These are phyloP conservation scores for Nesogale talazaci DNA, from an alignment of 2,113 vertebrate genomes.

Conservation along the genomic window DNA sequence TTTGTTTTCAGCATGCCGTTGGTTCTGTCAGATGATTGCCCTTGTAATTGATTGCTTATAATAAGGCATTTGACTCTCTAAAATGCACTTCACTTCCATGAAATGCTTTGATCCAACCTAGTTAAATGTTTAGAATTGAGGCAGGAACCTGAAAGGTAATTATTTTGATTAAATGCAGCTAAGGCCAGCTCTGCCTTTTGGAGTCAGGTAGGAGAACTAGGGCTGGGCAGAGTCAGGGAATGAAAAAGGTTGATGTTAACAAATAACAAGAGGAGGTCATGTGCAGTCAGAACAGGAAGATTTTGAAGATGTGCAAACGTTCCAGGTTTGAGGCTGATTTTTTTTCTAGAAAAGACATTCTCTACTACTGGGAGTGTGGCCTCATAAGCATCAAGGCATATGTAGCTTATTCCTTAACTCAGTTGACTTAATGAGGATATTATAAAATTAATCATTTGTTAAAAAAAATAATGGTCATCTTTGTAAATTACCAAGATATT, in stretches of 20 bases:
- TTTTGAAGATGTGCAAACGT: not conserved
- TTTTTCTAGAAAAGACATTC: constrained; percentile 25
- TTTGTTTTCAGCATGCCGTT: not conserved
- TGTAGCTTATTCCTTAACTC: constrained; percentile 4
- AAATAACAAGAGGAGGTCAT: not conserved
- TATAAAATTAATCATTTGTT: constrained; percentile 57
- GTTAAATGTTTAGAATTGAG: constrained; percentile 20
- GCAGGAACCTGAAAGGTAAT: not conserved
- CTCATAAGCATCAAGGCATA: not conserved
- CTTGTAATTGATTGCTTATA: not conserved
- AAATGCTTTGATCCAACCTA: constrained; percentile 6
- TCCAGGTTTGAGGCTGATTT: not conserved
- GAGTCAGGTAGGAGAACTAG: not conserved
- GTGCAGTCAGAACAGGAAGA: not conserved
- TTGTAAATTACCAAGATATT: constrained; percentile 65
- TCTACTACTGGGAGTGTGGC: constrained; percentile 27
- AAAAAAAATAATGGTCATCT: constrained; percentile 52
- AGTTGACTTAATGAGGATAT: constrained; percentile 45
- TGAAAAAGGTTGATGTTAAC: not conserved
- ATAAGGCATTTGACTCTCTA: not conserved
- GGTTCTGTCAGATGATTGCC: not conserved
- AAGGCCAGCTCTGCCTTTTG: not conserved
- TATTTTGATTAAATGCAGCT: not conserved
- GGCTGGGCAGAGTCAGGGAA: not conserved
- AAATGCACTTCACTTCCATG: not conserved